A percentile compares a stretch with the other conserved stretches of the same genome.
phyloP scores from a whole-genome alignment of 2,888 invertebrate species.

The Cephonodes hylas region DNA sequence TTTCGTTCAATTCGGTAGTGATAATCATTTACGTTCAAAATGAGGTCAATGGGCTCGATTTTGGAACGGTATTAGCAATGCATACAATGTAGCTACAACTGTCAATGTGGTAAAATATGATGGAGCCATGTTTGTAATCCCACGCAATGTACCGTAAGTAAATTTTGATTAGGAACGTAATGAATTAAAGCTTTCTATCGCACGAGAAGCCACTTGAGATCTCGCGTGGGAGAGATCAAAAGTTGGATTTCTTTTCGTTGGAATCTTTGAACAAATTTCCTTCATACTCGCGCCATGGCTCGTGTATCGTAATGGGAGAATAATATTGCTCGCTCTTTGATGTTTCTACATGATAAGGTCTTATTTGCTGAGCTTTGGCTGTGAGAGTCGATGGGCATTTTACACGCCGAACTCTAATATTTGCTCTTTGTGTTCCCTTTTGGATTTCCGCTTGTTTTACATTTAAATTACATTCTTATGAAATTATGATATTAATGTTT shows the following conservation, averaged over 20 bases:
- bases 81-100: not conserved
- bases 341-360: not conserved
- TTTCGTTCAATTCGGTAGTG: not conserved
- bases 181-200: conserved; percentile 38
- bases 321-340: conserved; percentile 3
- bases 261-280: not conserved
- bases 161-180: conserved; percentile 41
- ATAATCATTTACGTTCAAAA: not conserved
- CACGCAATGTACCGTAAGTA: conserved; percentile 38
- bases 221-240: conserved; percentile 27
- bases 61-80: not conserved
- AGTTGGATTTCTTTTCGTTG: conserved; percentile 17
- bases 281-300: not conserved
- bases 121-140: conserved; percentile 23
- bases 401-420: not conserved
- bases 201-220: conserved; percentile 17
- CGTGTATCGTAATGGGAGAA: not conserved
- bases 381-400: not conserved
- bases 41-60: not conserved
- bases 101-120: conserved; percentile 8
- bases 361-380: not conserved
- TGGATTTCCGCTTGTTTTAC: not conserved
- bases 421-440: not conserved
- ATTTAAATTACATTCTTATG: not conserved
- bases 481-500: not conserved